These are phyloP conservation scores for Melanaphis sacchari DNA, from an alignment of 1,140 invertebrate genomes.

Conservation along the genomic window DNA sequence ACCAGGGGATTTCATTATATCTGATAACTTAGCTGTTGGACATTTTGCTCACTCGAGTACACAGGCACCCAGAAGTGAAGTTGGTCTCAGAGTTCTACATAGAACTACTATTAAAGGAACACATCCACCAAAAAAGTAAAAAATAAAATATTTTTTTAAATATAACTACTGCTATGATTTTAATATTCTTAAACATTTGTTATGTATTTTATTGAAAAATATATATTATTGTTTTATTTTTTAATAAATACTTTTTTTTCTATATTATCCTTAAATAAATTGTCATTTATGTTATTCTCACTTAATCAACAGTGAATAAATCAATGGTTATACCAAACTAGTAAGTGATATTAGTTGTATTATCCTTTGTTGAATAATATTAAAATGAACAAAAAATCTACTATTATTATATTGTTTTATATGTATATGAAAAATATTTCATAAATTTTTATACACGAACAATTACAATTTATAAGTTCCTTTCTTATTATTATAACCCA, in stretches of 20 bases:
- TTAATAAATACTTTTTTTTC: neutral
- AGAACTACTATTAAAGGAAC: conserved; percentile 65
- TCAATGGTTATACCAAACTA: neutral
- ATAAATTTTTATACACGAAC: neutral
- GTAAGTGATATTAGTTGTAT: neutral
- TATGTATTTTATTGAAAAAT: neutral
- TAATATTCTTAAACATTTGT: neutral
- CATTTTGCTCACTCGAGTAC: conserved; percentile 66
- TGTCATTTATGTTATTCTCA: neutral
- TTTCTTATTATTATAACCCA: neutral
- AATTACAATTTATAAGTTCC: neutral
- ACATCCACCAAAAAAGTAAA: conserved; percentile 62
- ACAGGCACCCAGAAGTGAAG: conserved; percentile 64
- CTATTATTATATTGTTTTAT: too few relatives aligned
- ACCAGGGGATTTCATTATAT: conserved; percentile 67
- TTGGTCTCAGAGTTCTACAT: conserved; percentile 66
- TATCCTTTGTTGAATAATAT: neutral
- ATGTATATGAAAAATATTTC: neutral
- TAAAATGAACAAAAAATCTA: too few relatives aligned
- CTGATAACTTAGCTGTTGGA: conserved; percentile 66
- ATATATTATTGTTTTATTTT: neutral
- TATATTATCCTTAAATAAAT: neutral
- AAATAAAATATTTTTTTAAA: conserved; percentile 6
- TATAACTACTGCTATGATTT: neutral
- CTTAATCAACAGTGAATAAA: neutral